Conservation (phyloP, 92 coral and sea anemone genomes). For the Ricordea florida region DNA sequence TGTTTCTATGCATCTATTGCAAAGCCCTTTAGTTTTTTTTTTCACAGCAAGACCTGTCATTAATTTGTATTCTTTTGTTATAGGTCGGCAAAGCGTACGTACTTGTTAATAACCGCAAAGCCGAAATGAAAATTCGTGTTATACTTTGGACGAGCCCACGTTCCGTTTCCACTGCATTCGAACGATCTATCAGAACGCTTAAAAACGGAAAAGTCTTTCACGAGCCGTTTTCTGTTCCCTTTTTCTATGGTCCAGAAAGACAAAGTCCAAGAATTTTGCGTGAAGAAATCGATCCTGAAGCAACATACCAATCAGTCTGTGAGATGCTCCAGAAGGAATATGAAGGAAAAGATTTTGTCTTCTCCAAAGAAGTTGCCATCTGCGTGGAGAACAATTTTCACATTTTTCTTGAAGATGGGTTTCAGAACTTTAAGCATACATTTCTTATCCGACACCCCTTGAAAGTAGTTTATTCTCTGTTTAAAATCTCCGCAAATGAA, state of each 20-base stretch:
- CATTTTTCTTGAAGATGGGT: constrained; percentile 77
- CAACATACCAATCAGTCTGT: constrained; percentile 66
- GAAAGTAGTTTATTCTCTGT: constrained; percentile 80
- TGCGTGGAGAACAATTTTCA: constrained; percentile 78
- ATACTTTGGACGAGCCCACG: constrained; percentile 97
- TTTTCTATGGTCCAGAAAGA: constrained; percentile 90
- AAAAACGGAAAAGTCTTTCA: constrained; percentile 83
- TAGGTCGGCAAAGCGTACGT: no score
- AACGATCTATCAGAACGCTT: constrained; percentile 91
- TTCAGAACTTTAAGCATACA: constrained; percentile 75
- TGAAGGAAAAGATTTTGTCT: constrained; percentile 80
- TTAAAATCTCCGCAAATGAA: constrained; percentile 86
- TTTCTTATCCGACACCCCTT: constrained; percentile 89
- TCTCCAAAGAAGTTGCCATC: constrained; percentile 97
- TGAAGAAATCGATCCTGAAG: constrained; percentile 69
- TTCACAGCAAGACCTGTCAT: no score
- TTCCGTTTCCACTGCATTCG: constrained; percentile 97
- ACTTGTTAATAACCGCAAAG: no score
- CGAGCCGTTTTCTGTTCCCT: constrained; percentile 86
- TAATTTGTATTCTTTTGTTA: no score
- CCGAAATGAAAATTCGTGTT: constrained; percentile 67
- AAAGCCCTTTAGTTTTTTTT: no score
- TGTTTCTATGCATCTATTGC: no score
- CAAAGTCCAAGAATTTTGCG: constrained; percentile 74
- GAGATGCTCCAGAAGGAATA: constrained; percentile 76